A percentile compares a stretch with the other conserved stretches of the same genome.
Evolutionary conservation across 2,113 vertebrate genomes (phyloP).

Genomic region (Puntigrus tetrazona): DNA sequence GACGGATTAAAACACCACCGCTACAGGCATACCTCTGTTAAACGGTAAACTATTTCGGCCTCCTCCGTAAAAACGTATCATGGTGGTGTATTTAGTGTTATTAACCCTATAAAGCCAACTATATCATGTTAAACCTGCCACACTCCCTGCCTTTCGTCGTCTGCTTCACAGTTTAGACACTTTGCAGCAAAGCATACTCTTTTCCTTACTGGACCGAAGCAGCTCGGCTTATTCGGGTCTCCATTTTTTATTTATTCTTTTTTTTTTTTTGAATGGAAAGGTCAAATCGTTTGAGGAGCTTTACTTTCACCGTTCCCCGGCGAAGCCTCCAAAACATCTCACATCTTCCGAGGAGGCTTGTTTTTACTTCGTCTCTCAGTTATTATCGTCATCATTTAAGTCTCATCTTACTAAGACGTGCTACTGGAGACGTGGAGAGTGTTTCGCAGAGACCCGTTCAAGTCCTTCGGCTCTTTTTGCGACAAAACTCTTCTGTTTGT

Average conservation of each 20-base stretch:
- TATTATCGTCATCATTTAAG: too few relatives aligned
- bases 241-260: background rate
- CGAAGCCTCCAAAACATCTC: too few relatives aligned
- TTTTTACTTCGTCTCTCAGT: too few relatives aligned
- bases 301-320: too few relatives aligned
- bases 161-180: too few relatives aligned
- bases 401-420: too few relatives aligned
- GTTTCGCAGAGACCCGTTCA: background rate
- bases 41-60: background rate
- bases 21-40: background rate
- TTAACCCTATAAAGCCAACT: too few relatives aligned
- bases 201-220: too few relatives aligned
- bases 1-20: background rate
- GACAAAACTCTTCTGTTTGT: background rate
- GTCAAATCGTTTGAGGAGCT: too few relatives aligned
- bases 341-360: too few relatives aligned
- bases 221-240: background rate
- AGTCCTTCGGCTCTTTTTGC: background rate
- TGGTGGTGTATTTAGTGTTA: background rate
- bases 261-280: too few relatives aligned
- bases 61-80: background rate
- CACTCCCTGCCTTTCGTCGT: too few relatives aligned
- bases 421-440: background rate
- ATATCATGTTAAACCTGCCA: background rate
- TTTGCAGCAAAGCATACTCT: background rate